phyloP scores from a whole-genome alignment of 2,888 invertebrate genomes.

The Diplolepis rosae region DNA sequence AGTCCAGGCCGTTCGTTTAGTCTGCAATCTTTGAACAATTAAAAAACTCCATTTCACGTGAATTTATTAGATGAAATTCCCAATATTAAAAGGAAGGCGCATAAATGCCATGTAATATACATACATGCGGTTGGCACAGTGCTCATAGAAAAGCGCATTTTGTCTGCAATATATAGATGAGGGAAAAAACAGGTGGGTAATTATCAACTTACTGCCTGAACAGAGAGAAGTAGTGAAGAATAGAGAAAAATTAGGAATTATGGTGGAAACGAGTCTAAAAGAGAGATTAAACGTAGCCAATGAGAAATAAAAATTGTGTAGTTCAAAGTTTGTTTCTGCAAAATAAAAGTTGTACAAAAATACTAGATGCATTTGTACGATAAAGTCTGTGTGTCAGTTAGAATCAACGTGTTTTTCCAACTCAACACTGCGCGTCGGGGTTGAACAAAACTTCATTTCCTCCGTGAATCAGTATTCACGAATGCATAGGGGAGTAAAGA shows the following conservation, averaged over 20 bases:
- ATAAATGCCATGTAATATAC: constrained; percentile 16
- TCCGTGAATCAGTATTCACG: constrained; percentile 24
- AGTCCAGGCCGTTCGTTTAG: too few species aligned
- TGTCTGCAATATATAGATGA: constrained; percentile 42
- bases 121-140: neutral
- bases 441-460: constrained; percentile 14
- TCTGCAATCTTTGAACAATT: too few species aligned
- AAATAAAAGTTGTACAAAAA: constrained; percentile 4
- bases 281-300: neutral
- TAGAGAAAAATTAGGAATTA: neutral
- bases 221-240: constrained; percentile 39
- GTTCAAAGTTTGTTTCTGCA: constrained; percentile 18
- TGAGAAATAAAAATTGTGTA: constrained; percentile 12
- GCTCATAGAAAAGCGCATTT: constrained; percentile 35
- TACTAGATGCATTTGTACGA: constrained; percentile 3
- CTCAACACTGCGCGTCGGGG: neutral
- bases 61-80: constrained; percentile 3
- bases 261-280: constrained; percentile 1
- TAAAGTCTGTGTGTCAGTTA: neutral
- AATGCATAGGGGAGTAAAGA: constrained; percentile 6
- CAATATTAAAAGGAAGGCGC: neutral
- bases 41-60: neutral
- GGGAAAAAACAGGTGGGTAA: constrained; percentile 52
- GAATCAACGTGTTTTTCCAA: constrained; percentile 22
- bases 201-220: constrained; percentile 43